Evolutionary conservation across 2,888 invertebrate species (phyloP).

Genomic region (Napeogenes inachia): DNA sequence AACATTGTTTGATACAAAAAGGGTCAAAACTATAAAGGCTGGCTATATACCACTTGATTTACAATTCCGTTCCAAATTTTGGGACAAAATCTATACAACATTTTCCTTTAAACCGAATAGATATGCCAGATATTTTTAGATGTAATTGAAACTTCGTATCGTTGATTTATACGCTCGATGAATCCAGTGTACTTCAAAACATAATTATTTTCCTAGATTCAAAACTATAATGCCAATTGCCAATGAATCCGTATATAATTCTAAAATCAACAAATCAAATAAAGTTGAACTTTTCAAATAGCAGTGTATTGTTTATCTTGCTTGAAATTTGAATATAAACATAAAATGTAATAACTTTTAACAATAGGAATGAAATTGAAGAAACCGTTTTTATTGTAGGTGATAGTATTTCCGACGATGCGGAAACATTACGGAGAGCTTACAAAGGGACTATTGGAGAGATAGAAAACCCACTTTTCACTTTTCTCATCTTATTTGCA

Average conservation of each 20-base stretch:
- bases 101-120: slow-evolving; percentile 23
- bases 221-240: background rate
- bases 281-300: background rate
- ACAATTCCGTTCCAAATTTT: slow-evolving; percentile 8
- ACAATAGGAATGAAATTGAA: slow-evolving; percentile 23
- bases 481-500: slow-evolving; percentile 24
- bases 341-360: slow-evolving; percentile 9
- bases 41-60: slow-evolving; percentile 7
- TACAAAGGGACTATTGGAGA: slow-evolving; percentile 28
- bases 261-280: background rate
- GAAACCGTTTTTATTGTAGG: slow-evolving; percentile 28
- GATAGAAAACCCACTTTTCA: slow-evolving; percentile 26
- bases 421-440: slow-evolving; percentile 32
- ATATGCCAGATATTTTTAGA: slow-evolving; percentile 19
- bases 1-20: no score
- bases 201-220: slow-evolving; percentile 6
- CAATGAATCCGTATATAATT: background rate
- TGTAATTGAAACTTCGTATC: slow-evolving; percentile 23
- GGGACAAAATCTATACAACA: slow-evolving; percentile 12
- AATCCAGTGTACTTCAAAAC: slow-evolving; percentile 19
- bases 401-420: slow-evolving; percentile 18
- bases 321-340: background rate
- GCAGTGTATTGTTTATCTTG: no score
- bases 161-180: slow-evolving; percentile 22
- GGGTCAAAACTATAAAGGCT: slow-evolving; percentile 12